phyloP scores from a whole-genome alignment of 2,113 vertebrate species.

The Athene cunicularia region DNA sequence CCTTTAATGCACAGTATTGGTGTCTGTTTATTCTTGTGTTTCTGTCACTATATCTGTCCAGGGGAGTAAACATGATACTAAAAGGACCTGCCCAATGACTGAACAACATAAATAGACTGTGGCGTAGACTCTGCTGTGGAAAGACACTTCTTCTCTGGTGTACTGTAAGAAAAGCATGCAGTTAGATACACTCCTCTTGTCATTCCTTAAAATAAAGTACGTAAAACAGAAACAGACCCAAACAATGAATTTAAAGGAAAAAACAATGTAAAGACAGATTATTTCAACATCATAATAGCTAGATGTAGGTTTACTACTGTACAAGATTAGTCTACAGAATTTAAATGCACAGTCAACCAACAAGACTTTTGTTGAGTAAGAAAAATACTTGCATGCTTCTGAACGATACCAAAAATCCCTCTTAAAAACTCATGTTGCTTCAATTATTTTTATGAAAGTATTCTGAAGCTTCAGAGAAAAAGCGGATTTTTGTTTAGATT shows the following conservation, averaged over 20 bases:
- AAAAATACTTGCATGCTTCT: background rate
- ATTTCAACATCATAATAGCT: background rate
- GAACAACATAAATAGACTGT: slow-evolving; percentile 99
- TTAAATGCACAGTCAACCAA: background rate
- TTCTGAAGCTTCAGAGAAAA: background rate
- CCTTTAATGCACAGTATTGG: slow-evolving; percentile 98
- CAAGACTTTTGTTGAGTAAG: background rate
- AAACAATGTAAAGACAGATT: background rate
- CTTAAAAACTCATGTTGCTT: background rate
- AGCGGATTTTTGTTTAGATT: background rate
- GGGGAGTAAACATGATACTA: slow-evolving; percentile 99
- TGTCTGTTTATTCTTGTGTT: slow-evolving; percentile 99
- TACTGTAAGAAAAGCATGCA: slow-evolving; percentile 75
- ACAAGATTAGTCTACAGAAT: background rate
- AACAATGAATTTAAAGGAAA: background rate
- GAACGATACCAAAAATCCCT: background rate
- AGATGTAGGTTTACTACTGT: background rate
- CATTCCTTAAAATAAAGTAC: background rate
- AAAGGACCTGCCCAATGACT: slow-evolving; percentile 99
- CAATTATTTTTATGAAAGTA: background rate
- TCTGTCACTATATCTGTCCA: slow-evolving; percentile 98
- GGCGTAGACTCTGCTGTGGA: slow-evolving; percentile 96
- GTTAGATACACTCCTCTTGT: background rate
- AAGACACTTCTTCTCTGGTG: slow-evolving; percentile 97
- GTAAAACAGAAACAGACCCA: background rate